Base-by-base conservation (phyloP, 2,888 invertebrate species). In the Phyto melanocephala region DNA sequence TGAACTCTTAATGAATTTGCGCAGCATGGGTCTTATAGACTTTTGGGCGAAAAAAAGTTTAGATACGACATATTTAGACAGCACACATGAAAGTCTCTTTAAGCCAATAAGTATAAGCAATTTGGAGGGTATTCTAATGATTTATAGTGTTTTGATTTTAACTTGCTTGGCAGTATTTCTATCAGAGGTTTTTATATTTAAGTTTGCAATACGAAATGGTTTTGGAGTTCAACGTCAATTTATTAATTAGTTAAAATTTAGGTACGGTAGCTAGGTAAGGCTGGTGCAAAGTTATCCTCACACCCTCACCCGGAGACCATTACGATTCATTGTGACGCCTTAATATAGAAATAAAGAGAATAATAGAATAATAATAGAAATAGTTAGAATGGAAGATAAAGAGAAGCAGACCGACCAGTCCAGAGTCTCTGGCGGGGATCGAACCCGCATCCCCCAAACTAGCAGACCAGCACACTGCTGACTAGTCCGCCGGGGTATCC, bases 11-110 rank as follows among this genome's bases (percentile, higher is more conserved):
- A 83, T 86, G 83, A 78, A 75, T 24, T 37, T 85, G 42, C 83
- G 85, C 6, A 71, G 81, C 40, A 80, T 83, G 52, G 87, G 86
- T 0, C 22, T 86, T 6, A 84, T 86, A 17, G 77, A 86, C 15
- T 85, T 84, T 45, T 87, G 86, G 87, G 84, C 83, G 2, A 2
- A 50, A 1, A 75, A 80, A 63, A 71, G 83, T 47, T 33, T 85
- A 11, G 84, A 85, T 42, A 24, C 35, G 2, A 28, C 24, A 11
- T 78, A 71, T 62, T 80, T 80, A 24, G 20, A 54, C 1, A n/a
- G 37, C 6, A 8, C 13, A 7, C 45, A 2, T 0, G 33, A 60
- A 11, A 33, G 24, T 1, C 2, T n/a, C 0, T 74, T 65, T 20
- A 50, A n/a, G 1, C 71, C 84, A 0, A 54, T 81, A 3, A 37